Percentiles rank a stretch among this genome's conserved stretches.
phyloP scores from a whole-genome alignment of 2,113 vertebrate genomes.

The Albula glossodonta region DNA sequence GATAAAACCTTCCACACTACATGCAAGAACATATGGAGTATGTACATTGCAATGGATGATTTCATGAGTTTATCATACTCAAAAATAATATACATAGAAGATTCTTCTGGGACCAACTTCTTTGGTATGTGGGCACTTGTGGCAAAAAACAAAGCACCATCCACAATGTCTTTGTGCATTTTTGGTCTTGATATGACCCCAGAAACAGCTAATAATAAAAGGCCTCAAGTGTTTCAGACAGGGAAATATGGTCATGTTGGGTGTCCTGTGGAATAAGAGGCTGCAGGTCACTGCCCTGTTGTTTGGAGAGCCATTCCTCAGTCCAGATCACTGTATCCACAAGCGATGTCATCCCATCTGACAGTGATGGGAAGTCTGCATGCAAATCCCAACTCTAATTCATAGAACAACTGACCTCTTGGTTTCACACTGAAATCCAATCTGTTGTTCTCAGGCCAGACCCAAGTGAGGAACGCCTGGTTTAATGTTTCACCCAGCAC shows the following conservation, averaged over 20 bases:
- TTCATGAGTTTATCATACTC: too few species aligned
- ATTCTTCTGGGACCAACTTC: background rate
- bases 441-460: slow-evolving; percentile 10
- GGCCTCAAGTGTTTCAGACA: background rate
- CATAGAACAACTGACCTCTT: background rate
- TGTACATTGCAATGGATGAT: too few species aligned
- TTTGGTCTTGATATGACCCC: background rate
- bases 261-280: background rate
- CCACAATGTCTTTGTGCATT: background rate
- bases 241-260: background rate
- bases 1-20: too few species aligned
- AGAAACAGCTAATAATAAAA: background rate
- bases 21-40: too few species aligned
- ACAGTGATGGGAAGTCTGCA: background rate
- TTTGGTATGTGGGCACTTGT: background rate
- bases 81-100: background rate
- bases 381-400: background rate
- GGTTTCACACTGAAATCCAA: background rate
- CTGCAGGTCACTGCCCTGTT: background rate
- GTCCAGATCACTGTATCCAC: background rate
- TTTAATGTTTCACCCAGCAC: slow-evolving; percentile 2
- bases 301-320: background rate
- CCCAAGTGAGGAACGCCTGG: background rate
- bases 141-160: background rate
- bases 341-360: background rate